Evolutionary conservation across 2,113 vertebrate genomes (phyloP).

Genomic region (Pimephales promelas): DNA sequence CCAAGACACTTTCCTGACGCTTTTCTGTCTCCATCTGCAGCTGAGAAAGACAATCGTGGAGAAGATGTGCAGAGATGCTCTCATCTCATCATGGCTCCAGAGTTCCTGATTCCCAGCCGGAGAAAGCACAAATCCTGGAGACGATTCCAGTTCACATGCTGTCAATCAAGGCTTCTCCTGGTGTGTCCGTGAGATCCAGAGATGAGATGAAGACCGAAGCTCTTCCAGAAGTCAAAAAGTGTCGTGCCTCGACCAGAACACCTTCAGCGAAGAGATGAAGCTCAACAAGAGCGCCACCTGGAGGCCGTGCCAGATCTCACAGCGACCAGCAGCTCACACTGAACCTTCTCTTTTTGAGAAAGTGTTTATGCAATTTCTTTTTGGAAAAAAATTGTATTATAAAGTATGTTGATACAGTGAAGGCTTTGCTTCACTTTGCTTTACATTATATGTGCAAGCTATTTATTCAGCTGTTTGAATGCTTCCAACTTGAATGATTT

Average conservation of each 20-base stretch:
- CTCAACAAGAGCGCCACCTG: constrained; percentile 58
- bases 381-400: background rate
- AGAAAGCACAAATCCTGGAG: constrained; percentile 73
- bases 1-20: background rate
- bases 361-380: background rate
- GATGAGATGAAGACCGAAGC: constrained; percentile 35
- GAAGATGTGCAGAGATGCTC: constrained; percentile 54
- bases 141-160: constrained; percentile 51
- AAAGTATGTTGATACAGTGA: background rate
- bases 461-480: background rate
- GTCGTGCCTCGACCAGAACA: constrained; percentile 37
- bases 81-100: constrained; percentile 66
- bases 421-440: background rate
- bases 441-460: too few relatives aligned
- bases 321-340: background rate
- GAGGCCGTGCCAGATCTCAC: constrained; percentile 64
- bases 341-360: background rate
- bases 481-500: background rate
- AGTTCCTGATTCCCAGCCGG: constrained; percentile 71
- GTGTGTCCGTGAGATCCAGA: constrained; percentile 7
- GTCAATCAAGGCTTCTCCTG: constrained; percentile 57
- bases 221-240: constrained; percentile 22
- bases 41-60: constrained; percentile 58
- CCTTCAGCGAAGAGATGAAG: constrained; percentile 61
- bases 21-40: constrained; percentile 46